Evolutionary conservation across 2,888 invertebrate genomes (phyloP), one percentile per base, ranked within the genome.

Genomic region (Sarcophaga carnaria): DNA sequence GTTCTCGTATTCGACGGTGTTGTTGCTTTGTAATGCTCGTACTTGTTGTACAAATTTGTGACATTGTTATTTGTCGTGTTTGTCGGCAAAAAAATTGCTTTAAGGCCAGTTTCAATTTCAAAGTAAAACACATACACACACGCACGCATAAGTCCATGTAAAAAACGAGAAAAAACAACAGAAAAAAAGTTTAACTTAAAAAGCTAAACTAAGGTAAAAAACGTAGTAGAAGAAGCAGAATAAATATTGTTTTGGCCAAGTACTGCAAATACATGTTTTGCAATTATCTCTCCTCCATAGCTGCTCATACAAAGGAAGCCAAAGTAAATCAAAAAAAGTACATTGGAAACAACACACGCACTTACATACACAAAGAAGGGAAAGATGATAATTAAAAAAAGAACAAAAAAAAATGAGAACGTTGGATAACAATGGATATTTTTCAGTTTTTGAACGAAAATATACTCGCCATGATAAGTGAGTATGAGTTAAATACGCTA

Each of bases 51-150:
- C 72, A 74, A 78, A 78, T 83, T 74, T 78, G 67, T 83, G 83
- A 78, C 83, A 83, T 83, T 78, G 72, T 78, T 83, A 71, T 83
- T 54, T 83, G 78, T 74, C 78, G 60, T 86, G 83, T 83, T 86
- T 86, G 86, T 83, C 86, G 86, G 86, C 72, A 77, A 20, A 63
- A 49, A 80, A 70, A 80, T 70, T 74, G 83, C 86, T 86, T 83
- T 62, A 75, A 81, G 83, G 83, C 83, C 86, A 77, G 83, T 80
- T 86, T 86, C 82, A 47, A 86, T 86, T 86, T 86, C 86, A 83
- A 75, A 75, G 63, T 49, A 60, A 64, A 75, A 63, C 12, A 49
- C 8, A 49, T 54, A 74, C 14, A 49, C 17, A 54, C 4, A 54
- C 17, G 5, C 54, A 54, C 54, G 17, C 37, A 10, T 10, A 37